Percentiles rank a stretch among this genome's conserved stretches.
phyloP scores from a whole-genome alignment of 2,888 invertebrate genomes.

The Panzeria rudis region DNA sequence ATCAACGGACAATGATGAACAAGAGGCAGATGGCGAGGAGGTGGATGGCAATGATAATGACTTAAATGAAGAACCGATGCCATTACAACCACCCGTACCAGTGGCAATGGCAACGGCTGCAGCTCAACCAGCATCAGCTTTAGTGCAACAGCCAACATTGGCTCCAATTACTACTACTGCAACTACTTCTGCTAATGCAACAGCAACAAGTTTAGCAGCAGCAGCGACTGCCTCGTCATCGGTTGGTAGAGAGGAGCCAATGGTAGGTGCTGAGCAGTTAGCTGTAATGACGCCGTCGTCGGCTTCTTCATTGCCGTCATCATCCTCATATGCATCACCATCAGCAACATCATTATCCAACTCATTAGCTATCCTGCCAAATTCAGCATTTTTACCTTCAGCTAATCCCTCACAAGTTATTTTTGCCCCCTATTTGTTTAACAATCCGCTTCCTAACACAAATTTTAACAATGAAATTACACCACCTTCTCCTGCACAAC shows the following conservation, averaged over 20 bases:
- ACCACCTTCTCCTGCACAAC: slow-evolving; percentile 8
- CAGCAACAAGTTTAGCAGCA: slow-evolving; percentile 35
- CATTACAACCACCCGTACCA: slow-evolving; percentile 60
- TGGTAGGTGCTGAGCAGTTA: slow-evolving; percentile 69
- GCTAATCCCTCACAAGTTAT: slow-evolving; percentile 64
- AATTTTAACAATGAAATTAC: slow-evolving; percentile 41
- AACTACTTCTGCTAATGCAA: slow-evolving; percentile 26
- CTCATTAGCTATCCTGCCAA: slow-evolving; percentile 38
- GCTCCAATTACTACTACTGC: slow-evolving; percentile 61
- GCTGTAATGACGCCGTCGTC: slow-evolving; percentile 59
- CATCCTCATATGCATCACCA: slow-evolving; percentile 42
- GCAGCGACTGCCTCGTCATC: slow-evolving; percentile 30
- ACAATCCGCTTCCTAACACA: slow-evolving; percentile 33
- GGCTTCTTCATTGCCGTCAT: slow-evolving; percentile 58
- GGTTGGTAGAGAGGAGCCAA: slow-evolving; percentile 63
- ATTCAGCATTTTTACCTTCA: slow-evolving; percentile 54
- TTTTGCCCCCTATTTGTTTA: slow-evolving; percentile 74
- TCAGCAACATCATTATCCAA: slow-evolving; percentile 5
- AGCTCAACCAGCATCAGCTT: slow-evolving; percentile 45
- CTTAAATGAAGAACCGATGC: slow-evolving; percentile 68
- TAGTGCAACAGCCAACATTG: slow-evolving; percentile 61
- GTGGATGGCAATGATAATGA: slow-evolving; percentile 57
- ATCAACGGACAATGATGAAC: slow-evolving; percentile 73
- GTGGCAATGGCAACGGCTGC: slow-evolving; percentile 39
- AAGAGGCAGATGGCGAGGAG: slow-evolving; percentile 57